Conservation (phyloP, 1,140 invertebrate species). For the Nasonia longicornis region DNA sequence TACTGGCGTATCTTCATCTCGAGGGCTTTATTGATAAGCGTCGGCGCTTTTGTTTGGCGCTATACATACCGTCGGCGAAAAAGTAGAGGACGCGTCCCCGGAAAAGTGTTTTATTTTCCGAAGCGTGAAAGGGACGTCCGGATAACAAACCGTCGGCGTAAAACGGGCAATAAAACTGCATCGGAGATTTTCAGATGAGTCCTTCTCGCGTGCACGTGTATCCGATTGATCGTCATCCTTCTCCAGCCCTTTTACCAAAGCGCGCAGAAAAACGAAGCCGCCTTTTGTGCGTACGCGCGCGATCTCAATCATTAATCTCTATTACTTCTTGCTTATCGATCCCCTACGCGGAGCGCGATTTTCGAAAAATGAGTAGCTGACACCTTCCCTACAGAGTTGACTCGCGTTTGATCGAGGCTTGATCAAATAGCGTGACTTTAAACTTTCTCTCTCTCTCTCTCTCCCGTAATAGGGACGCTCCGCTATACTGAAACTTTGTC, state of each 20-base stretch:
- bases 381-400: not conserved
- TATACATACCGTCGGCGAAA: not conserved
- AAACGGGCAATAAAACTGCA: not conserved
- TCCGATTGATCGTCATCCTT: constrained; percentile 41
- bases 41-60: not conserved
- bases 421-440: constrained; percentile 30
- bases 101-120: not conserved
- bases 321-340: constrained; percentile 45
- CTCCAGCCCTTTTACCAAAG: not conserved
- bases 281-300: constrained; percentile 35
- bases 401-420: constrained; percentile 23
- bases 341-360: not conserved
- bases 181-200: constrained; percentile 26
- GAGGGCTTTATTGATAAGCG: not conserved
- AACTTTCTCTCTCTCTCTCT: not conserved
- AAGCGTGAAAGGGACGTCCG: not conserved
- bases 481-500: constrained; percentile 6
- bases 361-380: not conserved
- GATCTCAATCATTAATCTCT: constrained; percentile 44
- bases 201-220: not conserved
- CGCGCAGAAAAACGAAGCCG: constrained; percentile 6
- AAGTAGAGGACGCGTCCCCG: not conserved
- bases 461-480: not conserved
- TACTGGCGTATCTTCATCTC: not conserved
- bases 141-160: not conserved